Conservation (phyloP, 1,140 invertebrate species). For the Drosophila quadrilineata region DNA sequence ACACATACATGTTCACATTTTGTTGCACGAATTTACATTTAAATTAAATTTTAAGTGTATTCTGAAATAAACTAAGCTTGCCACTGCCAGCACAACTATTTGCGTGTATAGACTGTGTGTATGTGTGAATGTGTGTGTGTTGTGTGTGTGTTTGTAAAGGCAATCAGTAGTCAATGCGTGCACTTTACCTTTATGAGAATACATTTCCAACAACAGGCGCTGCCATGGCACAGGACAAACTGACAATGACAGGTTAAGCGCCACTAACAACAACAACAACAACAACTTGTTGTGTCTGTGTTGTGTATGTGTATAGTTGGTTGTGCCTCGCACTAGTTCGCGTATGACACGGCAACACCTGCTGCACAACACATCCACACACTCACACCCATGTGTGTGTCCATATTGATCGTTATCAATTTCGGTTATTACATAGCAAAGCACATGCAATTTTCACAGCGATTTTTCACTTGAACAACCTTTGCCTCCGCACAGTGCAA, state of each 20-base stretch:
- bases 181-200: constrained; percentile 62
- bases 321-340: constrained; percentile 20
- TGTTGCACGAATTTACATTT: constrained; percentile 78
- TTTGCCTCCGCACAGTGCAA: background rate
- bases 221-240: constrained; percentile 19
- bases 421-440: constrained; percentile 72
- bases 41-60: constrained; percentile 79
- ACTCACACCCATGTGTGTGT: no score
- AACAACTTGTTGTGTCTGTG: background rate
- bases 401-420: constrained; percentile 78
- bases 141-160: constrained; percentile 20
- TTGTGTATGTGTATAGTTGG: background rate
- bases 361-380: constrained; percentile 49
- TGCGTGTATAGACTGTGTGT: background rate
- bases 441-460: constrained; percentile 65
- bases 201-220: background rate
- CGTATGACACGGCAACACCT: constrained; percentile 1
- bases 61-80: constrained; percentile 76
- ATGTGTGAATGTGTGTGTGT: background rate
- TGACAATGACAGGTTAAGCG: constrained; percentile 77
- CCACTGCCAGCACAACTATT: no score
- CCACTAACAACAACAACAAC: constrained; percentile 23
- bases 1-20: constrained; percentile 76
- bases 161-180: constrained; percentile 76
- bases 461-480: constrained; percentile 62